phyloP scores from a whole-genome alignment of 2,113 vertebrate species.

The Gallinago paraguaiae region DNA sequence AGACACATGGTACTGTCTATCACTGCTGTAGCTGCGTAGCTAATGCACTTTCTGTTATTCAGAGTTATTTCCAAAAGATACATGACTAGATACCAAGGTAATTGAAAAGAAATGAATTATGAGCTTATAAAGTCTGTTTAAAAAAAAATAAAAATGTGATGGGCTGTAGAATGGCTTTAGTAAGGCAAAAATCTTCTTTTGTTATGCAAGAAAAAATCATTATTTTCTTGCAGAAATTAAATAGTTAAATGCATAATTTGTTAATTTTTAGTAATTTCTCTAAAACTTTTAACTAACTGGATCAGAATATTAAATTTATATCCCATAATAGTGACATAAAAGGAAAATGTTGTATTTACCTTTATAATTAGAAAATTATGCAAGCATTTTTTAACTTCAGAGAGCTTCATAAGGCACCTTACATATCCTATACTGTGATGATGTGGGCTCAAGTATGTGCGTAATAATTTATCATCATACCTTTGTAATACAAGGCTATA shows the following conservation, averaged over 20 bases:
- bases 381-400: neutral
- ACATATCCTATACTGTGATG: neutral
- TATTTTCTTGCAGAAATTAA: neutral
- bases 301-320: neutral
- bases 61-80: neutral
- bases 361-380: neutral
- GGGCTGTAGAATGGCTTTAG: neutral
- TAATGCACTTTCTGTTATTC: conserved; percentile 16
- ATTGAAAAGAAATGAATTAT: neutral
- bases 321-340: neutral
- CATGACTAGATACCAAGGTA: neutral
- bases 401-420: neutral
- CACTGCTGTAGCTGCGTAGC: neutral
- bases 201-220: neutral
- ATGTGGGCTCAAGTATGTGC: neutral
- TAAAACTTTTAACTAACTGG: neutral
- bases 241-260: neutral
- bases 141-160: neutral
- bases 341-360: neutral
- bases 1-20: neutral
- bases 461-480: neutral
- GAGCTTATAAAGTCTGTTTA: neutral
- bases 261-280: neutral
- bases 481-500: neutral
- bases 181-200: neutral